Evolutionary conservation across 2,113 vertebrate genomes (phyloP), one percentile per base, ranked within the genome.

Genomic region (Hylia prasina): DNA sequence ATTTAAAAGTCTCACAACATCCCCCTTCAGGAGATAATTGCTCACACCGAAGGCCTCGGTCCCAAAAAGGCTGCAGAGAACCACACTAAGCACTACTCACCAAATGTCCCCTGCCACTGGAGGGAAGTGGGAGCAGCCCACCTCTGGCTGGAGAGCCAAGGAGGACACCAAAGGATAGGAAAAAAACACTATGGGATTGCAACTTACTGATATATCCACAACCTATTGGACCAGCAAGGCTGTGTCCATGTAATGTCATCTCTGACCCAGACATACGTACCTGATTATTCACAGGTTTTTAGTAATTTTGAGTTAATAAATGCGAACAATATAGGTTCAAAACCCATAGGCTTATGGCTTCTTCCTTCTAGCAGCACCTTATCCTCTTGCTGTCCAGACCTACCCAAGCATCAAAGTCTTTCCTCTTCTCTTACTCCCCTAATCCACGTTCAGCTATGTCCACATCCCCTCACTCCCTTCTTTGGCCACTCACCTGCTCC

Each of bases 1-100:
- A 87, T 92, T 91, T 86, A 60, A 66, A 54, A 86, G 64, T 48
- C 75, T 86, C 90, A 82, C 54, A 84, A 77, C 48, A 54, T 61
- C 56, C 33, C 37, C 47, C 48, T 65, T n/a, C 76, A 60, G 70
- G 77, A 78, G 69, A 37, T 87, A 92, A 84, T 25, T 85, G 63
- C 37, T 87, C 42, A 54, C 8, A 35, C 6, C 0, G 0, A 88
- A 50, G 39, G 63, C 19, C n/a, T 27, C 0, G 0, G 35, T 68
- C 57, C 42, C 15, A 1, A 60, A 92, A 44, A 88, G 22, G 40
- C 70, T 73, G 63, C 23, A 23, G 75, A 88, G 58, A 56, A 21
- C 15, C 68, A 24, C 2, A 5, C 23, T 47, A 33, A 48, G 40
- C 33, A 56, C 3, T 0, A 0, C 23, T 58, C 37, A 58, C 7